These are phyloP conservation scores for Aurelia coerulea DNA, from an alignment of 30 jellyfish, hydroid and myxozoan genomes.

Conservation along the genomic window DNA sequence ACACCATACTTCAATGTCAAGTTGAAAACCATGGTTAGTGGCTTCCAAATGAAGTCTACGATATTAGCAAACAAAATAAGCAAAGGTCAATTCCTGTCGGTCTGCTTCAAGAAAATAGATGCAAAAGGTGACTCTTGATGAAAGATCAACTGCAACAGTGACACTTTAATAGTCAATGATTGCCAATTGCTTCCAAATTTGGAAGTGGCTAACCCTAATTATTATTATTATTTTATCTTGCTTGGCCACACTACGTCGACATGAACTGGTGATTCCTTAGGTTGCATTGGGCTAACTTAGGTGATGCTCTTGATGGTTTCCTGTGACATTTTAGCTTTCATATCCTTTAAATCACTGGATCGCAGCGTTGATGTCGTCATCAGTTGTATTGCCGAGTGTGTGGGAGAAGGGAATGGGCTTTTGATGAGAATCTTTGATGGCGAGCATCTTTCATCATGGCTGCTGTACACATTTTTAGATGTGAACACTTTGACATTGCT, in stretches of 20 bases:
- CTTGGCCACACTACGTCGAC: constrained; percentile 30
- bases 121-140: constrained; percentile 7
- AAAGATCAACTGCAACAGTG: constrained; percentile 12
- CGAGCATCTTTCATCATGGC: constrained; percentile 17
- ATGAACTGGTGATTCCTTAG: constrained; percentile 21
- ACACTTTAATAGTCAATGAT: constrained; percentile 12
- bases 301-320: constrained; percentile 24
- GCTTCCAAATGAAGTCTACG: neutral
- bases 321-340: constrained; percentile 30
- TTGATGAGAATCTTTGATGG: constrained; percentile 22
- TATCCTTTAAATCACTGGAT: constrained; percentile 15
- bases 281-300: constrained; percentile 16
- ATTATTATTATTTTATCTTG: neutral
- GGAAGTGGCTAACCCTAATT: neutral
- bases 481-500: no score
- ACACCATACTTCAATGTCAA: no score
- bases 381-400: constrained; percentile 4
- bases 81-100: constrained; percentile 13
- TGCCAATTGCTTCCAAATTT: neutral
- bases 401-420: constrained; percentile 21
- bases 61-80: neutral
- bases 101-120: neutral
- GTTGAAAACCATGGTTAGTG: no score
- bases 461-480: neutral
- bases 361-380: constrained; percentile 16